phyloP scores from a whole-genome alignment of 2,888 invertebrate genomes.

The Diarsia rubi region DNA sequence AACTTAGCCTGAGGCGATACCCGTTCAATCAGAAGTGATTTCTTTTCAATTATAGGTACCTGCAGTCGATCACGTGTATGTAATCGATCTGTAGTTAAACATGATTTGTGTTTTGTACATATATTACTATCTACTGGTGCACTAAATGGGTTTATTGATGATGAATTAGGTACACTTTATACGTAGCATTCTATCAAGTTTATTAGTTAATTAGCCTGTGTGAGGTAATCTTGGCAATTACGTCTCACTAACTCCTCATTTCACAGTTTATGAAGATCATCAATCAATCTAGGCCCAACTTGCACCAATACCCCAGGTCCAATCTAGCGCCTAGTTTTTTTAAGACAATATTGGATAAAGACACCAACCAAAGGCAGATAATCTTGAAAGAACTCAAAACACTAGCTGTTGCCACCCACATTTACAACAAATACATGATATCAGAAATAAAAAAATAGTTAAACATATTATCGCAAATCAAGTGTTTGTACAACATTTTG shows the following conservation, averaged over 20 bases:
- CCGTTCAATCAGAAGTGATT: slow-evolving; percentile 32
- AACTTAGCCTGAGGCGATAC: slow-evolving; percentile 36
- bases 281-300: not conserved
- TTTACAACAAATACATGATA: slow-evolving; percentile 35
- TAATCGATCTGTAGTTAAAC: slow-evolving; percentile 35
- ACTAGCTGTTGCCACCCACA: slow-evolving; percentile 33
- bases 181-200: not conserved
- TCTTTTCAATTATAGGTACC: slow-evolving; percentile 46
- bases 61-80: slow-evolving; percentile 18
- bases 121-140: not conserved
- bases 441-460: slow-evolving; percentile 48
- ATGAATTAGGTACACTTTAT: not conserved
- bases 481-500: slow-evolving; percentile 57
- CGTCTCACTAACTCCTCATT: not conserved
- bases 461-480: slow-evolving; percentile 43
- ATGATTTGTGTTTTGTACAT: slow-evolving; percentile 19
- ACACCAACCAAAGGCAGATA: not conserved
- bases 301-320: not conserved
- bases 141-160: slow-evolving; percentile 16
- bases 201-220: not conserved
- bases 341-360: not conserved
- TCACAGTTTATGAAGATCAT: not conserved
- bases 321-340: too few relatives aligned
- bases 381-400: not conserved
- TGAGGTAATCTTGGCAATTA: not conserved